Conservation (phyloP, 2,797 vertebrate species). For the Anguilla pacifica region DNA sequence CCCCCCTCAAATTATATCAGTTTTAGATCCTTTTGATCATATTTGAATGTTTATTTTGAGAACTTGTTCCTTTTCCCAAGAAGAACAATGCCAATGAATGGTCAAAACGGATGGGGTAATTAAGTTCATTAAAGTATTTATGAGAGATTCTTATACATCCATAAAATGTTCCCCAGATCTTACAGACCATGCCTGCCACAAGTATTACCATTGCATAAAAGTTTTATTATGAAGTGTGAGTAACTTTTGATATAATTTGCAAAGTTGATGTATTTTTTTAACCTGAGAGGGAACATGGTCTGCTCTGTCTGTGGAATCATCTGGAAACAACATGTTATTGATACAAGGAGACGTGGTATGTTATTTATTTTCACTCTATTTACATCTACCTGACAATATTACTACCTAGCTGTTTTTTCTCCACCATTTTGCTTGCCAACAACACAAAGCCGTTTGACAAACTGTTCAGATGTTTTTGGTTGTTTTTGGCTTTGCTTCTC, state of each 20-base stretch:
- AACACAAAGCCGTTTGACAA: neutral
- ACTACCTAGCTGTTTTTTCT: neutral
- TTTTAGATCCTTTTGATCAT: neutral
- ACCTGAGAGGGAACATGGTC: neutral
- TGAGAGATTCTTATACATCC: neutral
- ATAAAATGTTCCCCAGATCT: too few relatives aligned
- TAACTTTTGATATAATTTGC: neutral
- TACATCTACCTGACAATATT: neutral
- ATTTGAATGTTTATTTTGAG: too few relatives aligned
- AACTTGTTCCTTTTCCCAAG: neutral
- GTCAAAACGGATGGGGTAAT: neutral
- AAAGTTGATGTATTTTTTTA: neutral
- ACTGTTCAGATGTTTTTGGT: neutral
- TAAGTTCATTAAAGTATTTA: neutral
- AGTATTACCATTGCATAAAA: neutral
- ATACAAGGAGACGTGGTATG: neutral
- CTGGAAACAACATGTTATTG: neutral
- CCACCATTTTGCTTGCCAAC: neutral
- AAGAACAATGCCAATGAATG: neutral
- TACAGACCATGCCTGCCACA: neutral
- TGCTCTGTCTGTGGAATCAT: neutral
- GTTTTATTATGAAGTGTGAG: neutral
- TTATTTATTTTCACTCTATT: neutral
- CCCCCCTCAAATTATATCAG: too few relatives aligned
- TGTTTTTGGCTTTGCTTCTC: neutral